Evolutionary conservation across 2,113 vertebrate species (phyloP), one percentile per base, ranked within the genome.

Genomic region (Daphoenositta chrysoptera): DNA sequence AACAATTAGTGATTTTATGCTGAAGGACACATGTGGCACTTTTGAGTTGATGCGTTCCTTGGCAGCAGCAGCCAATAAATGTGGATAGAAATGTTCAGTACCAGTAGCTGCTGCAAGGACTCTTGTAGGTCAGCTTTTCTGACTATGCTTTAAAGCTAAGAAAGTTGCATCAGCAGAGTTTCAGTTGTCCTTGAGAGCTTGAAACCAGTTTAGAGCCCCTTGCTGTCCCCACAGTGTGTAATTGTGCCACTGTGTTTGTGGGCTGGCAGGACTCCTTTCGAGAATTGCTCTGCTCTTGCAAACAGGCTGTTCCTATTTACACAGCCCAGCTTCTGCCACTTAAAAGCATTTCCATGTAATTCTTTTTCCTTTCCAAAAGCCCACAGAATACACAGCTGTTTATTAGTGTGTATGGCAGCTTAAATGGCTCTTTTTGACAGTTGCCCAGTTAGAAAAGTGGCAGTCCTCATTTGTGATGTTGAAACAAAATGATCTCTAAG

Each of bases 31-130:
- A 18, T 40, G 68, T 15, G 18, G 80, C 87, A 77, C 89, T 97
- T 95, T 96, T 84, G 91, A 83, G 57, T 60, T 88, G 85, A 90
- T 93, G 89, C 40, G 31, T 61, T 95, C 45, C 56, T 94, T 98
- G 96, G 96, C 95, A 95, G 93, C 44, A 39, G n/a, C 56, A 88
- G 78, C 76, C 91, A 78, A 90, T 89, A 87, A 87, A 93, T 93
- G 86, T 45, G 58, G 72, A 70, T 70, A 56, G 71, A 79, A 45
- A 42, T 80, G 76, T 77, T 96, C 83, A 85, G 50, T 80, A 68
- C 70, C 39, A 77, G 60, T 27, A 93, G 69, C 73, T 93, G 63
- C 81, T 96, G 89, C 93, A 94, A 96, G 93, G 96, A 78, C 54
- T 89, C 40, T 42, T 78, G 63, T 60, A 95, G 94, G 94, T 96